These are phyloP conservation scores for Sweltsa coloradensis DNA, from an alignment of 1,140 invertebrate species.

Conservation along the genomic window DNA sequence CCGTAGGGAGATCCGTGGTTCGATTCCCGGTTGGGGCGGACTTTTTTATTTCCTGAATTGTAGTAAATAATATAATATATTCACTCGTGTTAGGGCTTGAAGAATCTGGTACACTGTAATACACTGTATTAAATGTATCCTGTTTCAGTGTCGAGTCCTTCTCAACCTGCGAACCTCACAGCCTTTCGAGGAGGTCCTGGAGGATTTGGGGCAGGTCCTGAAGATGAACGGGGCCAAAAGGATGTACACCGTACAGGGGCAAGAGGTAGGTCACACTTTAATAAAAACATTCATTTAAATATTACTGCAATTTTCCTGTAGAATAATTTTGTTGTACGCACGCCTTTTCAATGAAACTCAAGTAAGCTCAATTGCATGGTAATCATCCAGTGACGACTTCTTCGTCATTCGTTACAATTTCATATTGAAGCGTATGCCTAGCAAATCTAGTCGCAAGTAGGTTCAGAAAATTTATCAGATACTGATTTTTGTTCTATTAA, in stretches of 20 bases:
- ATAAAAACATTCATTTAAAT: slow-evolving; percentile 24
- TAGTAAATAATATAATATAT: no score
- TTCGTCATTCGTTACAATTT: not conserved
- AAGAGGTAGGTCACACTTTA: slow-evolving; percentile 53
- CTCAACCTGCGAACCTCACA: slow-evolving; percentile 84
- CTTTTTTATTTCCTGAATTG: no score
- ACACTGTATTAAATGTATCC: slow-evolving; percentile 12
- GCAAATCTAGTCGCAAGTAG: no score
- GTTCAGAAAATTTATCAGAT: no score
- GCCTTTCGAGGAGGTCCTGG: slow-evolving; percentile 88
- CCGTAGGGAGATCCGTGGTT: no score
- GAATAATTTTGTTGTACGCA: slow-evolving; percentile 27
- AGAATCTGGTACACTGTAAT: no score
- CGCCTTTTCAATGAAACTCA: no score
- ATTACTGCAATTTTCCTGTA: slow-evolving; percentile 24
- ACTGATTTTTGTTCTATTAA: no score
- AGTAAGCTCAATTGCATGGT: no score
- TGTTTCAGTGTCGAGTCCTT: slow-evolving; percentile 67
- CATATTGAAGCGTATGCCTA: no score
- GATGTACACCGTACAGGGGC: slow-evolving; percentile 81
- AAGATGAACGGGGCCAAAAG: slow-evolving; percentile 80
- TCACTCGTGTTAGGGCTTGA: no score
- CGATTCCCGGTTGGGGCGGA: no score
- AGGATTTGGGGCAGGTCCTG: slow-evolving; percentile 82
- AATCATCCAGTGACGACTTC: not conserved